Percentiles rank a stretch among this genome's conserved stretches.
phyloP scores from a whole-genome alignment of 1,140 invertebrate genomes.

The Centruroides sculpturatus region DNA sequence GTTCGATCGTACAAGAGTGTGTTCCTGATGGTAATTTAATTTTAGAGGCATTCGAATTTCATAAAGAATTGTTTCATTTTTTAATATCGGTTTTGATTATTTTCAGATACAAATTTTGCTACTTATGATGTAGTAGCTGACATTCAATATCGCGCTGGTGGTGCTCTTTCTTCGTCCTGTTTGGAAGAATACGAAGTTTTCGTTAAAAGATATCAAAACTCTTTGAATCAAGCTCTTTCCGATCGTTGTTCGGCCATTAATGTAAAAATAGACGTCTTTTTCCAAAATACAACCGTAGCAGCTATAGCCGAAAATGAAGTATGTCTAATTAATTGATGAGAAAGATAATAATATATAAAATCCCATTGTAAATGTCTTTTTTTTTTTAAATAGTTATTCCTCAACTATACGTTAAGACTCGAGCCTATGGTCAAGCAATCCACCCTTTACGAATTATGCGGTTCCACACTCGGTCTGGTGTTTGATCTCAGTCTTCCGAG shows the following conservation, averaged over 20 bases:
- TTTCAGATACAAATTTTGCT: slow-evolving; percentile 68
- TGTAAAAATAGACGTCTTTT: slow-evolving; percentile 85
- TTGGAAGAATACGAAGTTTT: slow-evolving; percentile 72
- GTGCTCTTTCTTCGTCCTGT: slow-evolving; percentile 69
- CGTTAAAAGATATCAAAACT: slow-evolving; percentile 60
- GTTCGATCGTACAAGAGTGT: slow-evolving; percentile 78
- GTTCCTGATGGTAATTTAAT: slow-evolving; percentile 49
- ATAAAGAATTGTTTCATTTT: not conserved
- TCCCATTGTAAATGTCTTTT: not conserved
- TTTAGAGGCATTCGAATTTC: not conserved
- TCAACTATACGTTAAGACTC: slow-evolving; percentile 58
- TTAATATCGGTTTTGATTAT: not conserved
- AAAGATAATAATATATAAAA: not conserved
- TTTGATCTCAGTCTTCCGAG: slow-evolving; percentile 87
- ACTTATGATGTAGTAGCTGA: slow-evolving; percentile 79
- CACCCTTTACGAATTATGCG: slow-evolving; percentile 83
- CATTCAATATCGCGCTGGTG: slow-evolving; percentile 74
- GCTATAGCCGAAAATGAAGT: slow-evolving; percentile 12
- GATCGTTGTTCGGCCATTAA: slow-evolving; percentile 86
- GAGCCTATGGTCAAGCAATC: slow-evolving; percentile 69
- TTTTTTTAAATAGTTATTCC: slow-evolving; percentile 1
- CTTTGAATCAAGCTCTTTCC: slow-evolving; percentile 64
- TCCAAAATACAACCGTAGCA: slow-evolving; percentile 57
- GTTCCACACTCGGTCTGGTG: slow-evolving; percentile 78
- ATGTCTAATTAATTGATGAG: no score